phyloP scores from a whole-genome alignment of 2,113 vertebrate species.

The Gasterosteus aculeatus region DNA sequence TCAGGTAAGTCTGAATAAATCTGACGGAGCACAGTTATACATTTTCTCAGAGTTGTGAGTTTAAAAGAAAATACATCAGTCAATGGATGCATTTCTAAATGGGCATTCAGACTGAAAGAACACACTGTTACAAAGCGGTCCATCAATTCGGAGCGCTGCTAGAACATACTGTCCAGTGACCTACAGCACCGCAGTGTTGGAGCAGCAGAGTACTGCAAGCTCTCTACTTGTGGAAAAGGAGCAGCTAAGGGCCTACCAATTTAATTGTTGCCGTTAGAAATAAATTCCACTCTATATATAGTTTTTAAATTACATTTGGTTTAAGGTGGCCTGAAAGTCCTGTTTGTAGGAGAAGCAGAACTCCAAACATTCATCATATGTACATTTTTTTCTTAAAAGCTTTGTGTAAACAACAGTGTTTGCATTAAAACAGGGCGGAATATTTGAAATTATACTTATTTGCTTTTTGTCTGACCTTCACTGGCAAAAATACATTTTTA shows the following conservation, averaged over 20 bases:
- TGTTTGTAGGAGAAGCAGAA: conserved; percentile 2
- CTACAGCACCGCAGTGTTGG: neutral
- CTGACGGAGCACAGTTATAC: neutral
- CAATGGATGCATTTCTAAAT: neutral
- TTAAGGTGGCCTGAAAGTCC: neutral
- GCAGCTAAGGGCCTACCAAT: neutral
- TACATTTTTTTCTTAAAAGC: neutral
- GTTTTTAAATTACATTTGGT: conserved; percentile 18
- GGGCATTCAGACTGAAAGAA: neutral
- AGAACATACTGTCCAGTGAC: no score
- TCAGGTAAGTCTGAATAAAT: neutral
- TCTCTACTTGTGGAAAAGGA: neutral
- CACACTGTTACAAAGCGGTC: neutral
- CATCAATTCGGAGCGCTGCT: neutral
- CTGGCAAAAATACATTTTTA: conserved; percentile 24
- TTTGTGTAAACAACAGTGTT: conserved; percentile 25
- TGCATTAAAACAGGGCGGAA: conserved; percentile 18
- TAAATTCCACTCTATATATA: neutral
- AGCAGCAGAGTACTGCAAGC: neutral
- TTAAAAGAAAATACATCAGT: neutral
- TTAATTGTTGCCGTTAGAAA: neutral
- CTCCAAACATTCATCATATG: neutral
- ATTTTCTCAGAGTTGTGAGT: neutral
- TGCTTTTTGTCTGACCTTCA: conserved; percentile 50
- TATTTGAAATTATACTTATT: conserved; percentile 29